Evolutionary conservation across 2,888 invertebrate genomes (phyloP).

Genomic region (Diarsia dahlii): DNA sequence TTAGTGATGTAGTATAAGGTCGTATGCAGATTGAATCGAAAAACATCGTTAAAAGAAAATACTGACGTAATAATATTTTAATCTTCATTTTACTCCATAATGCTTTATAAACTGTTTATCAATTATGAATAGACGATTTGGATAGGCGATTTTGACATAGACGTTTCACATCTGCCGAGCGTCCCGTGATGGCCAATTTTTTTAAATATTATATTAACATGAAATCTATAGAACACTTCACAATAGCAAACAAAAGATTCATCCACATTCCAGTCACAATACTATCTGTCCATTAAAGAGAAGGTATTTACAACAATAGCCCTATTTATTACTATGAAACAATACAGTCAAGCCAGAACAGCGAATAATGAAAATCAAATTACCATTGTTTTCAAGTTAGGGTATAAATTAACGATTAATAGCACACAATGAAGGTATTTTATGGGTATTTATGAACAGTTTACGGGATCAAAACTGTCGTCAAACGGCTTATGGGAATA

Average conservation of each 20-base stretch:
- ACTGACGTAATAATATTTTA: too few relatives aligned
- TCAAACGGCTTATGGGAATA: constrained; percentile 26
- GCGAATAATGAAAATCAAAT: constrained; percentile 67
- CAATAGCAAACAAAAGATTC: constrained; percentile 9
- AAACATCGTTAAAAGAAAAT: too few relatives aligned
- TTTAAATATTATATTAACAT: too few relatives aligned
- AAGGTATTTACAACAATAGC: constrained; percentile 44
- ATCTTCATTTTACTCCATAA: too few relatives aligned
- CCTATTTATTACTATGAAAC: constrained; percentile 63
- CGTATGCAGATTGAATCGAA: too few relatives aligned
- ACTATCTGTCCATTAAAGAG: constrained; percentile 39
- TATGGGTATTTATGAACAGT: constrained; percentile 49
- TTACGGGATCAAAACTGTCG: constrained; percentile 50
- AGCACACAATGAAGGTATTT: constrained; percentile 48
- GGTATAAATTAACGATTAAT: constrained; percentile 60
- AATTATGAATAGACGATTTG: too few relatives aligned
- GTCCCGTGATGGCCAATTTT: too few relatives aligned
- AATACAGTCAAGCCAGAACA: constrained; percentile 59
- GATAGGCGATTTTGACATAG: too few relatives aligned
- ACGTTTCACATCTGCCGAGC: too few relatives aligned
- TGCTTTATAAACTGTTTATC: too few relatives aligned
- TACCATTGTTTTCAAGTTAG: constrained; percentile 61
- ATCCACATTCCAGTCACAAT: constrained; percentile 15
- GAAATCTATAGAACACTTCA: not conserved
- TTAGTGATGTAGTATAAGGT: too few relatives aligned